Percentiles rank a stretch among this genome's conserved stretches.
Evolutionary conservation across 2,797 vertebrate genomes (phyloP).

Genomic region (Macrochelys suwanniensis): DNA sequence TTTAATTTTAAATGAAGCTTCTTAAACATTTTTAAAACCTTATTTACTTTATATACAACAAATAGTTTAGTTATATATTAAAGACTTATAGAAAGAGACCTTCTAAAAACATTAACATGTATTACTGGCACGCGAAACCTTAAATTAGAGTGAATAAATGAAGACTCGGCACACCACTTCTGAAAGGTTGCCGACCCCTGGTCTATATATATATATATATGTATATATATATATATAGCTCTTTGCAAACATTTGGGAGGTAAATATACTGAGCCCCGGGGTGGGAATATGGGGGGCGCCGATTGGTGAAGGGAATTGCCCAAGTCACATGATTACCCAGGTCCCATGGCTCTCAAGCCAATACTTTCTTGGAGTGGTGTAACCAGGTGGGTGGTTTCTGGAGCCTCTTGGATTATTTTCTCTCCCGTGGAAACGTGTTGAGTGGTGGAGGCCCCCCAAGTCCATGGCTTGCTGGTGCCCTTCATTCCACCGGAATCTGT

Average conservation of each 20-base stretch:
- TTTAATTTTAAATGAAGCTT: too few species aligned
- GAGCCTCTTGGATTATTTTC: background rate
- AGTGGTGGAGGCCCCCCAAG: background rate
- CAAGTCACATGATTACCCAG: background rate
- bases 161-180: too few species aligned
- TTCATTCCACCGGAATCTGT: slow-evolving; percentile 80
- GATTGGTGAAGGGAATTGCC: background rate
- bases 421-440: background rate
- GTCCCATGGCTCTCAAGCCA: background rate
- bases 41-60: too few species aligned
- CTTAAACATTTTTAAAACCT: too few species aligned
- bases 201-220: too few species aligned
- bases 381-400: background rate
- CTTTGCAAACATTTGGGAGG: background rate
- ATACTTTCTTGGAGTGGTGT: background rate
- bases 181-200: too few species aligned
- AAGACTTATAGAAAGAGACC: too few species aligned
- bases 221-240: background rate
- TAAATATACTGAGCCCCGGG: background rate
- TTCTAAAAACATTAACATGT: too few species aligned
- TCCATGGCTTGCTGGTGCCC: slow-evolving; percentile 51
- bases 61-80: too few species aligned
- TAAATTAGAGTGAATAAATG: too few species aligned
- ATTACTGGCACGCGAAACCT: too few species aligned
- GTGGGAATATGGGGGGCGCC: background rate